Base-by-base conservation (phyloP, 2,797 vertebrate genomes). In the Pipistrellus pipistrellus region DNA sequence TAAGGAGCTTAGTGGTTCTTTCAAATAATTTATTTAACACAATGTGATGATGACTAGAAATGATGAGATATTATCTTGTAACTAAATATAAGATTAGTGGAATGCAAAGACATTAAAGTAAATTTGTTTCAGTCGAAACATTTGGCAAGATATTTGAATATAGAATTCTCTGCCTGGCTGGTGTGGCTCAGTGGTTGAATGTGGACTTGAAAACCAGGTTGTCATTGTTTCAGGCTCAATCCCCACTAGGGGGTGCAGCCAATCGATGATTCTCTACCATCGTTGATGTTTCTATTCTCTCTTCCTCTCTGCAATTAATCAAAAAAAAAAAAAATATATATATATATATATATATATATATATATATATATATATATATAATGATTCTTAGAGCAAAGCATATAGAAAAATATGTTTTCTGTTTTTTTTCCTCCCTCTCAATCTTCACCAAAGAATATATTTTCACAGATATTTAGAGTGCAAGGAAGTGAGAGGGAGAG, bases 21-120 rank as follows among this genome's bases (percentile, higher is more conserved):
- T 88, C 21, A 66, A 85, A 25, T 72, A 80, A 86, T 72, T 91
- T 93, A 25, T 48, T 81, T 78, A 81, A 88, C 44, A 88, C 27
- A 59, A 32, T 51, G 23, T 57, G 6, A 59, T 68, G 5, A 4
- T 90, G 51, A 55, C 38, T 35, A n/a, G 27, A 69, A 78, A 57
- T 82, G 35, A 87, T 78, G 12, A 84, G 30, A 78, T 44, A 81
- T 30, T 82, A 87, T 53, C 35, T 91, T 59, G 12, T 51, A 76
- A 35, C n/a, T 72, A 38, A 82, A 94, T 44, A 71, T 76, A 81
- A 41, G 23, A 88, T 48, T 72, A 83, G 25, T 72, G 0, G n/a
- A 82, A 92, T 51, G 20, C 18, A 92, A 95, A 76, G 3, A 81
- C 10, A 55, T 4, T 69, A 46, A 78, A 38, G 14, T 57, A 59